Base-by-base conservation (phyloP, 2,113 vertebrate species). In the Bos javanicus region DNA sequence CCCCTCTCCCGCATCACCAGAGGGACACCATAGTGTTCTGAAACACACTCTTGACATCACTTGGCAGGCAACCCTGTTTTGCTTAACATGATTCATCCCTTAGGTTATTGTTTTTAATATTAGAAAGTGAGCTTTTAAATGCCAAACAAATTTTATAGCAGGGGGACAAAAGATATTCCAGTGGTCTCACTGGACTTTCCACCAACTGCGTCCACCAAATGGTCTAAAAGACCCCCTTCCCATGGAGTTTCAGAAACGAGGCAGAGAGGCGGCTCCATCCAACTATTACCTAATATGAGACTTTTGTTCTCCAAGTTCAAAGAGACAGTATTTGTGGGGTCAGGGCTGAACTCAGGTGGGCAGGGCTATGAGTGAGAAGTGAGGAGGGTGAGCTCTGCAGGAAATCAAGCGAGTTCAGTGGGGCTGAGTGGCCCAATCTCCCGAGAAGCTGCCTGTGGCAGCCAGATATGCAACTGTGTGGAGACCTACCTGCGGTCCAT, bases 401-500 rank as follows among this genome's bases (percentile, higher is more conserved):
- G 48, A 17, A 36, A 82, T 0, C 4, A 3, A 39, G 76, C 0
- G 6, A 60, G 67, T 16, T 48, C 13, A 2, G 48, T 2, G 16
- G 39, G n/a, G 82, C 43, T 3, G 14, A 12, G 60, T 0, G 19
- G 74, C 36, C 7, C 2, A 19, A 56, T 39, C 4, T 12, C 52
- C 11, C 1, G 71, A 64, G 1, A 93, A 87, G 97, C 30, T 17
- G 64, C 54, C 30, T 1, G 46, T 33, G 43, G 71, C 7, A 30
- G 16, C 90, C 84, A 9, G 48, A 60, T 7, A 60, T 1, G 33
- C 9, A 60, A 25, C n/a, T 52, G 10, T 2, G 50, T 36, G 56
- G 30, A 60, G 26, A 99, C 98, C 0, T 98, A 99, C 99, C 99
- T 99, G 96, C 99, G 98, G 99, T 99, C 99, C 98, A 99, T 99